A percentile compares a stretch with the other conserved stretches of the same genome.
Conservation (phyloP, 2,113 vertebrate genomes). For the Chauna torquata region DNA sequence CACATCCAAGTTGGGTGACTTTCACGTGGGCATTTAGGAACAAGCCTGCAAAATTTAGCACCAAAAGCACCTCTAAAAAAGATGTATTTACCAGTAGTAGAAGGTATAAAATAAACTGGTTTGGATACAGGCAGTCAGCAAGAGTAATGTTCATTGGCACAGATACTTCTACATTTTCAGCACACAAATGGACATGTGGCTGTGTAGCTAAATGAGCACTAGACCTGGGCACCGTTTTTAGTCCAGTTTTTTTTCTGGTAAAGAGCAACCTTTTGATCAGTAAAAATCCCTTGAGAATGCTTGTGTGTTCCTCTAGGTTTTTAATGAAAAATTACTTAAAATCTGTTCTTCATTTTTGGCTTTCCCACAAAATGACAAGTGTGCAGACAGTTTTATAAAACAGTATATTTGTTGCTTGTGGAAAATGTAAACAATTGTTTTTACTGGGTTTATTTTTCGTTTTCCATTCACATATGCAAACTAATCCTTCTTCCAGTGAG, state of each 20-base stretch:
- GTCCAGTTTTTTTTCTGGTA: not conserved
- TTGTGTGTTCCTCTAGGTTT: not conserved
- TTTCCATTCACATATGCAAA: not conserved
- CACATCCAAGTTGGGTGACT: not conserved
- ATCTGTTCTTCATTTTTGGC: not conserved
- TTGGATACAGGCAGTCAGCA: not conserved
- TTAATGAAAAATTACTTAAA: not conserved
- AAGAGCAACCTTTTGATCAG: not conserved
- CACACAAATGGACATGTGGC: not conserved
- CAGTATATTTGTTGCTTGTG: not conserved
- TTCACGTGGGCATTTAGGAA: not conserved
- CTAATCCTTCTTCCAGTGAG: not conserved
- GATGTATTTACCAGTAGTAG: not conserved
- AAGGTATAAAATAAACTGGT: not conserved
- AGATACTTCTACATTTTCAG: not conserved
- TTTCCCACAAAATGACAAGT: not conserved
- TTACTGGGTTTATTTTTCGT: not conserved
- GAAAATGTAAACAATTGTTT: not conserved
- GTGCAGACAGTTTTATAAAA: not conserved
- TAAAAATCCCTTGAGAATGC: not conserved
- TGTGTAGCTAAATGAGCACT: fast-evolving
- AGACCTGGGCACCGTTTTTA: not conserved
- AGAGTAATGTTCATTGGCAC: not conserved
- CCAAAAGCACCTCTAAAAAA: not conserved
- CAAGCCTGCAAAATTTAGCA: not conserved